Base-by-base conservation (phyloP, 2,797 vertebrate species). In the Aldrovandia affinis region DNA sequence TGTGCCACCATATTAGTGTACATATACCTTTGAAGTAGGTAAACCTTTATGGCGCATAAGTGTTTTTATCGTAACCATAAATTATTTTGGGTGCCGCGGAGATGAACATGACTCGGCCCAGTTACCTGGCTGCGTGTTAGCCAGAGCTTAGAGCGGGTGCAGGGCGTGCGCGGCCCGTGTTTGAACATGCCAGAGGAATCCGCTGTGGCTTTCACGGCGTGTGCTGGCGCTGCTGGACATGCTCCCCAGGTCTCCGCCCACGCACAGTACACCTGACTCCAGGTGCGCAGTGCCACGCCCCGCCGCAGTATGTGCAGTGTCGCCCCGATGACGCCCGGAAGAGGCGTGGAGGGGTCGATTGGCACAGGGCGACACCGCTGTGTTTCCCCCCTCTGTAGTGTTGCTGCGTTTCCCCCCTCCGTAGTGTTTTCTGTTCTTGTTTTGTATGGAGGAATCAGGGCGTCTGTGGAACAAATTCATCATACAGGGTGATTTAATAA, bases 171-270 rank as follows among this genome's bases (percentile, higher is more conserved):
- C 12, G 22, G 18, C 39, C 39, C 57, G 39, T 77, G 84, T 81
- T 61, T 30, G n/a, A 78, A 78, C 84, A 81, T 12, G 84, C 84
- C 18, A 22, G 5, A 6, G 83, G 78, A 84, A 80, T 84, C 78
- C 83, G 33, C 30, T 22, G 59, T 42, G 78, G 70, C 1, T 47
- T 57, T 12, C 57, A 4, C 36, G 36, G 44, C 39, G 33, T 33
- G 25, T 28, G 61, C 54, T 70, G 78, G 30, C 22, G 44, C 78
- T 55, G n/a, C 33, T n/a, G 61, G 44, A 83, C 44, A 80, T 25
- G 18, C 70, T 47, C 15, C 36, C 70, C 42, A 22, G 42, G 44
- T 75, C 70, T 36, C 36, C 70, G 39, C 70, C 70, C 70, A 44
- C 70, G 44, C 39, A 6, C 14, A n/a, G 4, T 22, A 75, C 70